Evolutionary conservation across 2,113 vertebrate species (phyloP).

Genomic region (Callionymus lyra): DNA sequence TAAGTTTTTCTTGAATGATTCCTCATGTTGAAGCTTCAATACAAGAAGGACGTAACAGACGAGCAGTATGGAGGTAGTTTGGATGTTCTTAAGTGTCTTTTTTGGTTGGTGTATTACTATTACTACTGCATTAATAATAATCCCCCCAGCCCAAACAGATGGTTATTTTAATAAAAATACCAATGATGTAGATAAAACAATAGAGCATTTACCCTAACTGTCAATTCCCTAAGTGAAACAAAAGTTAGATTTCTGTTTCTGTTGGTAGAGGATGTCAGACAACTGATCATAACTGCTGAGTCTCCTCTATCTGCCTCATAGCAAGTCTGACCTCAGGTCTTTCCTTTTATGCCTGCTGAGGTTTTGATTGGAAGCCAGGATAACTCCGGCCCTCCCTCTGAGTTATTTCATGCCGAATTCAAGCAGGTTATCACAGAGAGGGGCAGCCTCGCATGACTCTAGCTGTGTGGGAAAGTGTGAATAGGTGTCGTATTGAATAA

Average conservation of each 20-base stretch:
- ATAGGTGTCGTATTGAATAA: too few species aligned
- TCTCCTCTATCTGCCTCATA: slow-evolving; percentile 19
- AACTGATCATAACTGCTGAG: slow-evolving; percentile 29
- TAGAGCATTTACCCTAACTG: too few species aligned
- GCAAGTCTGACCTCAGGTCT: slow-evolving; percentile 44
- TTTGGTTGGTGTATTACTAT: too few species aligned
- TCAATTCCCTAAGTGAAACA: slow-evolving; percentile 30
- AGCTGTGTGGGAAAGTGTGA: slow-evolving; percentile 7
- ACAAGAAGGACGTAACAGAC: too few species aligned
- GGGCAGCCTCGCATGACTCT: slow-evolving; percentile 25
- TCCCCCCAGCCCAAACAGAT: too few species aligned
- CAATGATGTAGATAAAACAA: too few species aligned
- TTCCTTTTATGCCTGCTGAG: slow-evolving; percentile 39
- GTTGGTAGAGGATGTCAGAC: slow-evolving; percentile 29
- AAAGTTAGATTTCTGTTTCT: slow-evolving; percentile 31
- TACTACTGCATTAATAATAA: too few species aligned
- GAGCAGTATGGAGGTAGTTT: too few species aligned
- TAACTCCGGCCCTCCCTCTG: slow-evolving; percentile 30
- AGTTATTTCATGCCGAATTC: slow-evolving; percentile 24
- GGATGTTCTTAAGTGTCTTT: too few species aligned
- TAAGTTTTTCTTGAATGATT: too few species aligned
- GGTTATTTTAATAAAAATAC: too few species aligned
- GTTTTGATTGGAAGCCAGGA: slow-evolving; percentile 51
- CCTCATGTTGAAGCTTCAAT: too few species aligned
- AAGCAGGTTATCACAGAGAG: slow-evolving; percentile 27